Percentiles rank a stretch among this genome's conserved stretches.
Evolutionary conservation across 2,797 vertebrate genomes (phyloP).

Genomic region (Anomalospiza imberbis): DNA sequence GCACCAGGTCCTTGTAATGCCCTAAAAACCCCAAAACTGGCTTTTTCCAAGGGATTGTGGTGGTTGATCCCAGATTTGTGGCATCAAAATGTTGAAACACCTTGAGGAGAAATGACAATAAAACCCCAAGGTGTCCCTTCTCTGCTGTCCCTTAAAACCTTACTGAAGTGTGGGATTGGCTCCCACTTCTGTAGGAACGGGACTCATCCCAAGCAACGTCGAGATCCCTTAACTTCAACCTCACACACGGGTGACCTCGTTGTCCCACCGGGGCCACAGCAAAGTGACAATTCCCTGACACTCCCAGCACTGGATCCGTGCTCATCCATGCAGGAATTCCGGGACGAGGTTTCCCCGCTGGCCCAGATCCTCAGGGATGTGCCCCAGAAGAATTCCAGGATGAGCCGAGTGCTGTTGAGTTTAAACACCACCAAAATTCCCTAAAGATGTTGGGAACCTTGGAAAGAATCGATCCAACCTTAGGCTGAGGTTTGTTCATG

Average conservation of each 20-base stretch:
- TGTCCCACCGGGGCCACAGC: not conserved
- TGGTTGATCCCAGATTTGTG: accelerated
- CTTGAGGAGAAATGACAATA: accelerated
- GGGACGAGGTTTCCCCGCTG: accelerated
- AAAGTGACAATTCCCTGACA: not conserved
- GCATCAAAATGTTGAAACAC: accelerated
- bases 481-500: accelerated
- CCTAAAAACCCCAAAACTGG: accelerated
- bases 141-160: not conserved
- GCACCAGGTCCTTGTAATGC: accelerated
- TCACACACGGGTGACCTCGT: constrained; percentile 6
- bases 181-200: not conserved
- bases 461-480: accelerated
- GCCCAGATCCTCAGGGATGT: not conserved
- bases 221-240: constrained; percentile 21
- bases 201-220: not conserved
- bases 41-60: not conserved
- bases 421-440: not conserved
- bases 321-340: not conserved
- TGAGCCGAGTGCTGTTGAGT: not conserved
- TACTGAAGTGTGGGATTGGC: accelerated
- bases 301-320: not conserved
- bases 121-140: not conserved
- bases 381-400: not conserved
- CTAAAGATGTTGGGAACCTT: not conserved